phyloP scores from a whole-genome alignment of 2,797 vertebrate species.

The Miichthys miiuy region DNA sequence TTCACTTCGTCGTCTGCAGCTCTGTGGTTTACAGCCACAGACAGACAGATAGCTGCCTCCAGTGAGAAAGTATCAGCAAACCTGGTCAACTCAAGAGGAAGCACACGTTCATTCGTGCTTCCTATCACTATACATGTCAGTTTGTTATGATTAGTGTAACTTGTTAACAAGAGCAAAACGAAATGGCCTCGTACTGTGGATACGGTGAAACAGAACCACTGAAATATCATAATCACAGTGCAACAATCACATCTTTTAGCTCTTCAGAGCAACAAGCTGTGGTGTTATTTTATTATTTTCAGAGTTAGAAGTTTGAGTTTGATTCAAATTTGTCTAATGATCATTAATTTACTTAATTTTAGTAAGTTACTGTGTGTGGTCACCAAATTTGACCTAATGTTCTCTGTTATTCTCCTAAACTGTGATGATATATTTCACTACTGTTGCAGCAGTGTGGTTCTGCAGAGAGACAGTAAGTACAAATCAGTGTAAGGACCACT shows the following conservation, averaged over 20 bases:
- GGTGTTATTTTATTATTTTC: background rate
- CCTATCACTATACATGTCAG: too few species aligned
- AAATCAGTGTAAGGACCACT: background rate
- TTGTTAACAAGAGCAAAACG: background rate
- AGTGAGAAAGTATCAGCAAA: background rate
- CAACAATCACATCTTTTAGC: background rate
- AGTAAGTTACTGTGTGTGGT: background rate
- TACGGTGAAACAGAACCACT: background rate
- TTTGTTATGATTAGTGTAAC: background rate
- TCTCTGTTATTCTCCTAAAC: too few species aligned
- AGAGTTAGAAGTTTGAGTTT: background rate
- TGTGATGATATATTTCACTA: too few species aligned
- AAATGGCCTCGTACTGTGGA: background rate
- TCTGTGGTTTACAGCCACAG: background rate
- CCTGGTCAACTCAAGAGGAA: background rate
- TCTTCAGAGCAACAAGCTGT: background rate
- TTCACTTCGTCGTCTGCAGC: constrained; percentile 9
- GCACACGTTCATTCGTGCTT: background rate
- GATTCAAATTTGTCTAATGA: background rate
- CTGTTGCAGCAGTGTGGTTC: background rate
- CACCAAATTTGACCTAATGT: too few species aligned
- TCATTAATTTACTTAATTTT: background rate
- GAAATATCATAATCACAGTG: background rate
- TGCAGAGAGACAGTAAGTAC: background rate
- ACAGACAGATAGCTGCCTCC: constrained; percentile 4